A percentile compares a stretch with the other conserved stretches of the same genome.
Conservation (phyloP, 2,888 invertebrate species). For the Ennomos quercinarius region DNA sequence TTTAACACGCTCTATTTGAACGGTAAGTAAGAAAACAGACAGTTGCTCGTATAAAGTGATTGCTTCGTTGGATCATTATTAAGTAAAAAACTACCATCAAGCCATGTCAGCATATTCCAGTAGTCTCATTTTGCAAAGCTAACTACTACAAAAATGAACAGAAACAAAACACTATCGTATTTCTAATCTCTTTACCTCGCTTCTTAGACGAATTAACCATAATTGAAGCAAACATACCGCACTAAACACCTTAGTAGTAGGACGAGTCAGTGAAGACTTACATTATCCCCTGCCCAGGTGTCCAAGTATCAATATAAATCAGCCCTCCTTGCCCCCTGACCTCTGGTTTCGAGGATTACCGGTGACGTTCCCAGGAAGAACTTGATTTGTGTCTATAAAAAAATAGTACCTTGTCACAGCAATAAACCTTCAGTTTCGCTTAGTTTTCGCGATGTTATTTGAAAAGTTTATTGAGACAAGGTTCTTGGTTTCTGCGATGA, state of each 20-base stretch:
- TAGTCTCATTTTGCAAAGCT: too few relatives aligned
- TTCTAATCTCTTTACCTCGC: constrained; percentile 13
- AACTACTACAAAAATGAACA: too few relatives aligned
- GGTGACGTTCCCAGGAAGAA: constrained; percentile 55
- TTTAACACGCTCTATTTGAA: not conserved
- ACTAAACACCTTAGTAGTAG: not conserved
- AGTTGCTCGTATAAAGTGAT: too few relatives aligned
- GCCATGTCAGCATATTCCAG: too few relatives aligned
- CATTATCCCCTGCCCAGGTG: constrained; percentile 46
- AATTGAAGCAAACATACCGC: not conserved
- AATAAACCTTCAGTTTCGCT: constrained; percentile 1
- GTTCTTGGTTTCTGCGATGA: not conserved
- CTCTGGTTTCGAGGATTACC: constrained; percentile 56
- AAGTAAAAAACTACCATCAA: too few relatives aligned
- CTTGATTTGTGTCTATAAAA: constrained; percentile 16
- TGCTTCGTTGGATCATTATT: too few relatives aligned
- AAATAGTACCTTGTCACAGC: constrained; percentile 12
- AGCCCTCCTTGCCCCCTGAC: constrained; percentile 55
- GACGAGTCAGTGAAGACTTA: constrained; percentile 16
- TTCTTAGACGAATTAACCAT: constrained; percentile 6
- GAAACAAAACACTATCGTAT: too few relatives aligned
- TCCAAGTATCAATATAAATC: constrained; percentile 53
- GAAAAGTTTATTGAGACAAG: constrained; percentile 3
- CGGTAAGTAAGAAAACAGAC: not conserved
- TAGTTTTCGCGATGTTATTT: too few relatives aligned